These are phyloP conservation scores for Sabatieria punctata DNA, from an alignment of 2,888 invertebrate species.

Conservation along the genomic window DNA sequence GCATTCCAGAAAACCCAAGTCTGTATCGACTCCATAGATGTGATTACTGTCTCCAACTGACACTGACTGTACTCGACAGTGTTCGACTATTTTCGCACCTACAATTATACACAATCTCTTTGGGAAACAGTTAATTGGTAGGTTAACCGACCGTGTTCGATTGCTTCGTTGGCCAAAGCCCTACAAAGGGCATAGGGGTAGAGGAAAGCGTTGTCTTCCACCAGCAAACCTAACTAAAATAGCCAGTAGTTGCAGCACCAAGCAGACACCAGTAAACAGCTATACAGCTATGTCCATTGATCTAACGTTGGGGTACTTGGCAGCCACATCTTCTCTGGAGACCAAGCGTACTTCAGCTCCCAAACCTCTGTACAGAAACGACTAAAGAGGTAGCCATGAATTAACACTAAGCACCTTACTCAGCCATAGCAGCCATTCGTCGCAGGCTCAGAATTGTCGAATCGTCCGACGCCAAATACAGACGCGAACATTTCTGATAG, in stretches of 20 bases:
- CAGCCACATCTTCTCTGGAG: no score
- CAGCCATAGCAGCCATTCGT: no score
- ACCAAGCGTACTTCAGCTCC: no score
- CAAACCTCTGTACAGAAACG: no score
- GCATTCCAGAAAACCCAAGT: conserved; percentile 55
- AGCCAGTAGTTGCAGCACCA: no score
- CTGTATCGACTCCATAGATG: conserved; percentile 58
- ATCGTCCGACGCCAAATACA: conserved; percentile 21
- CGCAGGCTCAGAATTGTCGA: conserved; percentile 17
- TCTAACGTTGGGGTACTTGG: no score
- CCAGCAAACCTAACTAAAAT: conserved; percentile 75
- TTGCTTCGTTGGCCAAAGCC: conserved; percentile 20
- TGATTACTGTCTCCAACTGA: conserved; percentile 45
- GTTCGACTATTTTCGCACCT: conserved; percentile 61
- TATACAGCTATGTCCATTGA: no score
- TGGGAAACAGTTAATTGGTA: conserved; percentile 8
- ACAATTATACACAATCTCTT: conserved; percentile 16
- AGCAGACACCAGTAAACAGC: no score
- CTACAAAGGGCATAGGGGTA: conserved; percentile 49
- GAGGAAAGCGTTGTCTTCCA: conserved; percentile 77
- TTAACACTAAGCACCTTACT: no score
- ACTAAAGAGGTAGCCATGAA: no score
- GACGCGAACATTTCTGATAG: conserved; percentile 21
- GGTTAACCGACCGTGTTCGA: conserved; percentile 18
- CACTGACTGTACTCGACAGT: conserved; percentile 54